phyloP scores from a whole-genome alignment of 2,888 invertebrate genomes.

The Lymantria monacha region DNA sequence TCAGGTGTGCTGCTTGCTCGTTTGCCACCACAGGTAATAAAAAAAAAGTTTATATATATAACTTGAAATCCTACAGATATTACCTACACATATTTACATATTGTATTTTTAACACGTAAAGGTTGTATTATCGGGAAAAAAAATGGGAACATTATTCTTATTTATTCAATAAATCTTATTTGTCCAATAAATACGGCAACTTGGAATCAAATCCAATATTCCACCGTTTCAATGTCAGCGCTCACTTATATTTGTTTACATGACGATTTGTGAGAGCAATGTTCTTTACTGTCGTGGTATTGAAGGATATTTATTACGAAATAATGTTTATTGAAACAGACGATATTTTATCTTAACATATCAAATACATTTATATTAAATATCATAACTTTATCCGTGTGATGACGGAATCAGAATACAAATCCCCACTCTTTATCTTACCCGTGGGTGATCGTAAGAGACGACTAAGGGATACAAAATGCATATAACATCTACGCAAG shows the following conservation, averaged over 20 bases:
- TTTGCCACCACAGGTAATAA: too few relatives aligned
- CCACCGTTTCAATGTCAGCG: constrained; percentile 32
- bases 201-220: constrained; percentile 35
- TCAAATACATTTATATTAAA: neutral
- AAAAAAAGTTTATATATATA: too few relatives aligned
- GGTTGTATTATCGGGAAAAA: constrained; percentile 10
- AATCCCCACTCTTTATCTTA: too few relatives aligned
- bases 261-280: constrained; percentile 17
- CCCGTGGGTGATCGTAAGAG: too few relatives aligned
- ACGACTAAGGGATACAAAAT: too few relatives aligned
- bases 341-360: neutral
- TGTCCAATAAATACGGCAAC: constrained; percentile 32
- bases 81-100: neutral
- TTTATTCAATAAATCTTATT: constrained; percentile 13
- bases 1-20: too few relatives aligned
- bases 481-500: too few relatives aligned
- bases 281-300: constrained; percentile 6
- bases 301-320: constrained; percentile 7
- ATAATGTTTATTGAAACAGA: constrained; percentile 2
- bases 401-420: too few relatives aligned
- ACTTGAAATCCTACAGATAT: too few relatives aligned
- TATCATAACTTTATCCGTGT: too few relatives aligned
- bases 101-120: constrained; percentile 12
- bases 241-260: constrained; percentile 27
- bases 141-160: constrained; percentile 10